Percentiles rank a stretch among this genome's conserved stretches.
Evolutionary conservation across 2,113 vertebrate species (phyloP).

Genomic region (Propithecus coquereli): DNA sequence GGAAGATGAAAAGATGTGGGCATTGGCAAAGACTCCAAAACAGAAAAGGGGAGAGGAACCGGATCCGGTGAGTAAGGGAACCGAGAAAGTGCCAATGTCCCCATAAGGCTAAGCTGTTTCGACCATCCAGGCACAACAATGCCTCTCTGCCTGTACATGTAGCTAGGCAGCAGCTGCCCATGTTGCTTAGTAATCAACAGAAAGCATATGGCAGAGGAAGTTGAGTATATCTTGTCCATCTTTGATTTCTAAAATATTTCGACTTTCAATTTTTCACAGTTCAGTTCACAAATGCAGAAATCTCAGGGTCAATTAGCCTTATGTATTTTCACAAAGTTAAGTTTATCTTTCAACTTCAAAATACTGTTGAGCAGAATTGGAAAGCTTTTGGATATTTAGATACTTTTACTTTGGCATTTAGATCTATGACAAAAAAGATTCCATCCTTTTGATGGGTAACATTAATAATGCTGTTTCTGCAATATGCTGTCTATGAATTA

Average conservation of each 20-base stretch:
- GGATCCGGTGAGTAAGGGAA: neutral
- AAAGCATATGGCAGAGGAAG: neutral
- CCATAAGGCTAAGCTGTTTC: neutral
- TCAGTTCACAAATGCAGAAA: slow-evolving; percentile 28
- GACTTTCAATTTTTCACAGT: neutral
- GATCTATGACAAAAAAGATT: slow-evolving; percentile 66
- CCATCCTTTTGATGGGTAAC: slow-evolving; percentile 50
- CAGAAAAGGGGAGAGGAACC: neutral
- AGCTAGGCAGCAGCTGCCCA: neutral
- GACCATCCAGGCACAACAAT: neutral
- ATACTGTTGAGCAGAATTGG: slow-evolving; percentile 40
- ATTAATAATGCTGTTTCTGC: slow-evolving; percentile 70
- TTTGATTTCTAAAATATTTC: slow-evolving; percentile 5
- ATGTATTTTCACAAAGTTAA: slow-evolving; percentile 58
- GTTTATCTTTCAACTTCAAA: slow-evolving; percentile 7
- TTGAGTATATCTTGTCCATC: neutral
- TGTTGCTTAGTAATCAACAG: neutral
- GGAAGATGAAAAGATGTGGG: neutral
- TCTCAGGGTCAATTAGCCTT: slow-evolving; percentile 32
- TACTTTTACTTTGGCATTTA: slow-evolving; percentile 54
- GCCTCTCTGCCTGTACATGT: neutral
- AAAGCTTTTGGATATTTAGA: slow-evolving; percentile 17
- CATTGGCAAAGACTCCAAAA: neutral
- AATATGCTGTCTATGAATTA: slow-evolving; percentile 62
- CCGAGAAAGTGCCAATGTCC: neutral